Percentiles rank a stretch among this genome's conserved stretches.
These are phyloP conservation scores for Stenichneumon culpator DNA, from an alignment of 2,888 invertebrate species.

Conservation along the genomic window DNA sequence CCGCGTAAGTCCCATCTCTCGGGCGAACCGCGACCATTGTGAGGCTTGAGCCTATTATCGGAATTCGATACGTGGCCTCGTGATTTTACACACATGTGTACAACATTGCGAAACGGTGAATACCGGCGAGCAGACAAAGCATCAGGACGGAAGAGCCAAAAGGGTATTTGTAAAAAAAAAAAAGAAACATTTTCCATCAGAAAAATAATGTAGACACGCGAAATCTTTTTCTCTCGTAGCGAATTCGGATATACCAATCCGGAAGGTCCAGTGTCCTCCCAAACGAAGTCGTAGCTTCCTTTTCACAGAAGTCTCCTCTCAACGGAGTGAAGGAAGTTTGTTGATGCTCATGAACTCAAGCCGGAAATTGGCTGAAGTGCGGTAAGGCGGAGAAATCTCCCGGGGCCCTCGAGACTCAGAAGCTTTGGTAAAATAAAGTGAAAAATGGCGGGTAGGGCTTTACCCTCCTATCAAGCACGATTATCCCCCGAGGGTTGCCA, in stretches of 20 bases:
- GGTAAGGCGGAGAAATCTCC: slow-evolving; percentile 46
- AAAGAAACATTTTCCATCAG: not conserved
- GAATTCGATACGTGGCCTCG: slow-evolving; percentile 58
- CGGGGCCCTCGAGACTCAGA: slow-evolving; percentile 48
- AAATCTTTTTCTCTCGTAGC: not conserved
- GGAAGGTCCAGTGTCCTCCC: slow-evolving; percentile 17
- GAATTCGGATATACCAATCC: slow-evolving; percentile 26
- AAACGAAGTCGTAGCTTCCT: slow-evolving; percentile 42
- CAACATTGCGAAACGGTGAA: not conserved
- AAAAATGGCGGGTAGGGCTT: slow-evolving; percentile 54
- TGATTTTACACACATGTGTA: slow-evolving; percentile 18
- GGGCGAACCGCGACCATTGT: slow-evolving; percentile 17
- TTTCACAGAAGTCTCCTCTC: slow-evolving; percentile 46
- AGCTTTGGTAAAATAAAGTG: slow-evolving; percentile 63
- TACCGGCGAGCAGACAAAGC: not conserved
- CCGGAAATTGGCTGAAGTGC: slow-evolving; percentile 76
- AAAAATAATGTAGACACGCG: not conserved
- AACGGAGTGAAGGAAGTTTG: slow-evolving; percentile 37
- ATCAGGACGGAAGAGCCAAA: not conserved
- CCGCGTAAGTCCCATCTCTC: slow-evolving; percentile 34
- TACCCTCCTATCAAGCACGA: slow-evolving; percentile 58
- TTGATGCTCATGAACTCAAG: slow-evolving; percentile 47
- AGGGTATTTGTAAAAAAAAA: slow-evolving; percentile 2
- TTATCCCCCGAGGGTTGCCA: slow-evolving; percentile 63
- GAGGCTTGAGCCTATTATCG: slow-evolving; percentile 51